Evolutionary conservation across 2,888 invertebrate species (phyloP).

Genomic region (Boloria selene): DNA sequence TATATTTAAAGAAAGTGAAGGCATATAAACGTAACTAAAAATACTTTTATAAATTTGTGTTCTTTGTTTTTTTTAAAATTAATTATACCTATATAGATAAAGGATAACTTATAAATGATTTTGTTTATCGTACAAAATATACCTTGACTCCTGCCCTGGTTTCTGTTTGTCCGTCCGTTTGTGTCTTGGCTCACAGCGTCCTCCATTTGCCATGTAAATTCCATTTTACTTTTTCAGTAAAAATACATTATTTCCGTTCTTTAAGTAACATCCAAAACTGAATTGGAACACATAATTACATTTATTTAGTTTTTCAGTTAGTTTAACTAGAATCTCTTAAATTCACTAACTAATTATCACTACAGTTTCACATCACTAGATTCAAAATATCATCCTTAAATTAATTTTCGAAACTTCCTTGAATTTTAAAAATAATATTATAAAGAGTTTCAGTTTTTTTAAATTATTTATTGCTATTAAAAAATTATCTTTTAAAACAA

Average conservation of each 20-base stretch:
- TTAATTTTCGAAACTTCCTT: not conserved
- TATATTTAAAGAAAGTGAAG: no score
- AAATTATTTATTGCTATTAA: not conserved
- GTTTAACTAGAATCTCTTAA: not conserved
- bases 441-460: not conserved
- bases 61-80: no score
- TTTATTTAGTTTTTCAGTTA: not conserved
- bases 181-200: conserved; percentile 60
- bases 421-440: not conserved
- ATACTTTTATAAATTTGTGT: no score
- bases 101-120: conserved; percentile 9
- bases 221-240: conserved; percentile 61
- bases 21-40: no score
- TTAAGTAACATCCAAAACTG: conserved; percentile 53
- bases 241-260: conserved; percentile 40
- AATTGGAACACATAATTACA: conserved; percentile 49
- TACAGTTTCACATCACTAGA: not conserved
- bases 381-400: not conserved
- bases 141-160: conserved; percentile 67
- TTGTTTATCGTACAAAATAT: conserved; percentile 18
- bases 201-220: conserved; percentile 78
- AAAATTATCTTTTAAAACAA: conserved; percentile 27
- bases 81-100: no score
- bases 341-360: conserved; percentile 2
- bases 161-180: conserved; percentile 52